Conservation (phyloP, 2,113 vertebrate genomes). For the Illadopsis cleaveri region DNA sequence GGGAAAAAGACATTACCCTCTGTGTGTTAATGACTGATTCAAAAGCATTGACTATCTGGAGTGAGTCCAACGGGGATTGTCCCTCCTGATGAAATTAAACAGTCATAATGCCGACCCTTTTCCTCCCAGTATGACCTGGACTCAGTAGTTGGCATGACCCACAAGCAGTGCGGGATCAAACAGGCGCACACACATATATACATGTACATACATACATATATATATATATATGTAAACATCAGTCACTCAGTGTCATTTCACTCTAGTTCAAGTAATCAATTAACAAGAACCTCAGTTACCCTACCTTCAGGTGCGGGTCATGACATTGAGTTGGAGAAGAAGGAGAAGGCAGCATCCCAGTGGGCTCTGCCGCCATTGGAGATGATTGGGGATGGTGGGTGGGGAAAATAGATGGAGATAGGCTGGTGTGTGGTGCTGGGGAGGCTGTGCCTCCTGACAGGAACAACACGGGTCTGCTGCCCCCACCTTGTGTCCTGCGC, state of each 20-base stretch:
- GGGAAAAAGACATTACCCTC: not conserved
- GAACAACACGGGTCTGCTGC: fast-evolving
- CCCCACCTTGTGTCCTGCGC: too few species aligned
- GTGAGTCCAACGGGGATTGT: not conserved
- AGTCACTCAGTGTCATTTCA: not conserved
- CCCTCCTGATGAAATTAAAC: not conserved
- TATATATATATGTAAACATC: fast-evolving
- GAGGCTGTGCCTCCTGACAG: not conserved
- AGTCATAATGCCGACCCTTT: not conserved
- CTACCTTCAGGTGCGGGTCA: fast-evolving
- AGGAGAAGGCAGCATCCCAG: not conserved
- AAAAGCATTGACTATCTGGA: not conserved
- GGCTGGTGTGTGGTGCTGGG: fast-evolving
- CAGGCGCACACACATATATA: too few species aligned
- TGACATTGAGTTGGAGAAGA: not conserved
- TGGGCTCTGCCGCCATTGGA: fast-evolving
- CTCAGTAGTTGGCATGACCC: not conserved
- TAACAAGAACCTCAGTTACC: not conserved
- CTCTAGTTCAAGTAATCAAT: not conserved
- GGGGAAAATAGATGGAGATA: not conserved
- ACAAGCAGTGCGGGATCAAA: not conserved
- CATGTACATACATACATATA: fast-evolving
- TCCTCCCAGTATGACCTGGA: not conserved
- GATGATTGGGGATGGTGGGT: fast-evolving
- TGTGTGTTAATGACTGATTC: not conserved